Evolutionary conservation across 2,113 vertebrate genomes (phyloP), one percentile per base, ranked within the genome.

Genomic region (Chaetops frenatus): DNA sequence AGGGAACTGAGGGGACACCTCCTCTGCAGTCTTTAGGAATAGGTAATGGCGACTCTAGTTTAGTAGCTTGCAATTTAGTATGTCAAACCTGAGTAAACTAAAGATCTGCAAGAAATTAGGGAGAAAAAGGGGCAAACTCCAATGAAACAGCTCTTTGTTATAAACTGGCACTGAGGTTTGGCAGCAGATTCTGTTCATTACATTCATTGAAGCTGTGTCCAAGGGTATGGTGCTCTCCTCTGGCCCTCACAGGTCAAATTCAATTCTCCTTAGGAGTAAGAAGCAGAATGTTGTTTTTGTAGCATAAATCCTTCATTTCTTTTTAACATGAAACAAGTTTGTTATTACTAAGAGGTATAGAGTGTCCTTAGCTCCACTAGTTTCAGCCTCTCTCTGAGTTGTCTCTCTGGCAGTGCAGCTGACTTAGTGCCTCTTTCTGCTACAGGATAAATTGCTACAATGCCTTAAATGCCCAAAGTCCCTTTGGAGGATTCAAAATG

Each of bases 371-470:
- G 66, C 36, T 53, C 54, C 54, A 35, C 19, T 50, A n/a, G 21
- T 61, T 70, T 88, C 58, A 74, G 35, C n/a, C 18, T 76, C 45
- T 86, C 64, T 69, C 35, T 12, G 19, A 85, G 44, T 25, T 92
- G 38, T 65, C 8, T 91, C n/a, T 54, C 57, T 89, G 78, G 72
- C 65, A 58, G 36, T 2, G 4, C 77, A 79, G 53, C 25, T 83
- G 57, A 95, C 54, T 88, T 89, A 84, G 9, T 88, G 80, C 53
- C 77, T 97, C 65, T 90, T 95, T 33, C 60, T 67, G 5, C 91
- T 90, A n/a, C 95, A 99, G 99, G 99, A 99, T 99, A 98, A 99
- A 99, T 97, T 99, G 99, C 97, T 99, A 99, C 98, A 99, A 99
- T 62, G 99, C 99, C 90, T 98, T 99, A 98, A 99, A 99, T 97